Conservation (phyloP, 1,140 invertebrate species). For the Megalopta genalis region DNA sequence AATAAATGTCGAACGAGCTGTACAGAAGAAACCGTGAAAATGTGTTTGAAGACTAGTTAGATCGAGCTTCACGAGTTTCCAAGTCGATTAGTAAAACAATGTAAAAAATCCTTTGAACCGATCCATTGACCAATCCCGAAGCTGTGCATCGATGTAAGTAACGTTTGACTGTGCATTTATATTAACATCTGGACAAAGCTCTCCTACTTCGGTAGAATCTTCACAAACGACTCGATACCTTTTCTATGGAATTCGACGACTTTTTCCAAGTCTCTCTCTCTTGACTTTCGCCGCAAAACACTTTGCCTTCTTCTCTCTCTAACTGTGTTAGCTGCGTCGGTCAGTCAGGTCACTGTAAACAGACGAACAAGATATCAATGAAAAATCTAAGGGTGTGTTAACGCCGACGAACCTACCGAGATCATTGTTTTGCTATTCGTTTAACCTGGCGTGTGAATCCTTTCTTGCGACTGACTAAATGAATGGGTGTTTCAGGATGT, state of each 20-base stretch:
- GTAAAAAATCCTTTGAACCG: not conserved
- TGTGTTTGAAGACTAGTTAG: too few species aligned
- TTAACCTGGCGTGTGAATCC: not conserved
- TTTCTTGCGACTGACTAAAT: slow-evolving; percentile 27
- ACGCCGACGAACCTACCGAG: too few species aligned
- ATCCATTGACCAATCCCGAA: slow-evolving; percentile 21
- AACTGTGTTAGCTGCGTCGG: too few species aligned
- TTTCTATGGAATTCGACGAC: too few species aligned
- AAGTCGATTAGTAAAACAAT: slow-evolving; percentile 9
- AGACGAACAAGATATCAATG: slow-evolving; percentile 1
- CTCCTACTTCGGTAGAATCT: slow-evolving; percentile 14
- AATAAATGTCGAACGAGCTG: not conserved
- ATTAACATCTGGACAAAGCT: not conserved
- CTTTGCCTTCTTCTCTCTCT: not conserved
- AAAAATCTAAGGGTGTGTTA: too few species aligned
- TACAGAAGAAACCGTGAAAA: not conserved
- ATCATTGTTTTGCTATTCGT: not conserved
- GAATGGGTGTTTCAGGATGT: slow-evolving; percentile 40
- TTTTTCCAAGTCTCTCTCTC: too few species aligned
- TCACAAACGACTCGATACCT: too few species aligned
- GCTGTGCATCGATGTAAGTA: slow-evolving; percentile 32
- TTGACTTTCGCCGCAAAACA: too few species aligned
- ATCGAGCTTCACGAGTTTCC: not conserved
- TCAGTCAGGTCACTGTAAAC: not conserved
- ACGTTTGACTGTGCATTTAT: slow-evolving; percentile 19